Conservation (phyloP, 2,888 invertebrate genomes). For the Scaptomyza tumidula region DNA sequence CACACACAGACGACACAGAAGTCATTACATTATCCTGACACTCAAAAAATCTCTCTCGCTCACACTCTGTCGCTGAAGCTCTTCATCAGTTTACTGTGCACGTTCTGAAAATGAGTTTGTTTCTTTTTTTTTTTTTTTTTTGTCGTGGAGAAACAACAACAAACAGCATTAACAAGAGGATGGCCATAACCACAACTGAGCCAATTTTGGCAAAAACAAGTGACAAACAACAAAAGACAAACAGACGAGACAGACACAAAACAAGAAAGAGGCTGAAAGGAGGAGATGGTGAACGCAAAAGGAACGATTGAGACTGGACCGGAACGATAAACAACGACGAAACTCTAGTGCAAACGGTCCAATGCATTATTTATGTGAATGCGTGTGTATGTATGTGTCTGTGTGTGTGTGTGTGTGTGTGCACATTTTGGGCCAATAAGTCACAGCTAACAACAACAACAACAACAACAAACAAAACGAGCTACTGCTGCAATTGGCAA, state of each 20-base stretch:
- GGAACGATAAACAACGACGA: constrained; percentile 59
- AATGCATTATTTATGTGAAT: constrained; percentile 58
- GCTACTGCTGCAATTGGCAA: constrained; percentile 70
- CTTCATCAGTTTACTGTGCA: constrained; percentile 70
- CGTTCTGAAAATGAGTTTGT: constrained; percentile 66
- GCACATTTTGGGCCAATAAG: constrained; percentile 73
- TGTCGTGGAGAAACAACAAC: constrained; percentile 36
- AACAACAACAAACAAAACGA: constrained; percentile 53
- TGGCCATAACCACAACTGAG: constrained; percentile 64
- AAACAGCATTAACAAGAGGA: constrained; percentile 12
- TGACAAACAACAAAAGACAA: constrained; percentile 69
- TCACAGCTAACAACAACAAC: constrained; percentile 59
- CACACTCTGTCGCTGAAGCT: constrained; percentile 14
- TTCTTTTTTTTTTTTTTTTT: constrained; percentile 26
- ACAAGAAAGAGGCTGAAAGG: not conserved
- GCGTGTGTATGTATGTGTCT: constrained; percentile 11
- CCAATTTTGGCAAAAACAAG: constrained; percentile 77
- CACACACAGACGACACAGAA: constrained; percentile 15
- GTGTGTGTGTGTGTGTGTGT: constrained; percentile 31
- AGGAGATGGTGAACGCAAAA: constrained; percentile 30
- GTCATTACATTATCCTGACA: constrained; percentile 60
- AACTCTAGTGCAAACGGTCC: constrained; percentile 53
- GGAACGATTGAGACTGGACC: constrained; percentile 46
- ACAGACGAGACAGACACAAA: constrained; percentile 29
- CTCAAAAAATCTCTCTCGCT: constrained; percentile 31